A percentile compares a stretch with the other conserved stretches of the same genome.
These are phyloP conservation scores for Pogonognathellus flavescens DNA, from an alignment of 1,140 invertebrate genomes.

Conservation along the genomic window DNA sequence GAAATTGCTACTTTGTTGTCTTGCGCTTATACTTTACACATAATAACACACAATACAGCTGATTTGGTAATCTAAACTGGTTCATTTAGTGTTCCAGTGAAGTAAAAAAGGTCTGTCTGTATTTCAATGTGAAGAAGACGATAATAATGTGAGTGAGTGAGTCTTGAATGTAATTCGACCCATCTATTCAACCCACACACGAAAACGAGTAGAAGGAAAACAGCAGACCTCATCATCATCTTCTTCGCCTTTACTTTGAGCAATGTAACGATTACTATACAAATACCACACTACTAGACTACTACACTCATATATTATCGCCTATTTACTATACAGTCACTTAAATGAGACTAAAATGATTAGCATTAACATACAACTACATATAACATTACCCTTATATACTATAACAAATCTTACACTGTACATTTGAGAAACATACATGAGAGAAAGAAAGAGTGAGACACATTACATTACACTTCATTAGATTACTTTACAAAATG, in stretches of 20 bases:
- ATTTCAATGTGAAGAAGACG: not conserved
- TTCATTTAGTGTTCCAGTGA: constrained; percentile 36
- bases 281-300: not conserved
- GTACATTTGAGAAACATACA: not conserved
- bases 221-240: not conserved
- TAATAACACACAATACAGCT: not conserved
- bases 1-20: not conserved
- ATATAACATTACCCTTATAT: not conserved
- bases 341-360: not conserved
- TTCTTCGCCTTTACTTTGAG: too few species aligned
- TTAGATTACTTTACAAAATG: constrained; percentile 20
- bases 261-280: too few species aligned
- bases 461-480: constrained; percentile 50
- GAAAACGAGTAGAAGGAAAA: not conserved
- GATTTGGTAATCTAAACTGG: constrained; percentile 48
- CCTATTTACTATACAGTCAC: not conserved
- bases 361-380: constrained; percentile 11
- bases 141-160: not conserved
- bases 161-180: constrained; percentile 31
- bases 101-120: not conserved
- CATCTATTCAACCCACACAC: not conserved
- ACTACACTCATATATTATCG: not conserved
- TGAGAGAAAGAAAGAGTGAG: not conserved
- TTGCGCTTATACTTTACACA: too few species aligned
- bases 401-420: too few species aligned